Conservation (phyloP, 1,140 invertebrate species). For the Drosophila chauvacae region DNA sequence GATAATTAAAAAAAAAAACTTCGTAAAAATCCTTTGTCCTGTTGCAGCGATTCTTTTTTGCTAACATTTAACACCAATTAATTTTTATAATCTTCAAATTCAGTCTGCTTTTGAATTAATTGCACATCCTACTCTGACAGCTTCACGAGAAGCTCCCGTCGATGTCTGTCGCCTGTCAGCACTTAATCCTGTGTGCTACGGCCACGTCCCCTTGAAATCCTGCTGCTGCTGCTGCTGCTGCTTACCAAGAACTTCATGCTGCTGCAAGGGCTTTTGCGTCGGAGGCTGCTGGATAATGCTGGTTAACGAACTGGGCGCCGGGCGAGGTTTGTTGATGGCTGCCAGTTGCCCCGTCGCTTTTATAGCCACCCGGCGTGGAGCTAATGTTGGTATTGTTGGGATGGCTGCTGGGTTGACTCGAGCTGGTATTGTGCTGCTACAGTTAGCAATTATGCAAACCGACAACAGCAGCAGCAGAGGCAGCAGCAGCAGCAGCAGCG, state of each 20-base stretch:
- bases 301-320: constrained; percentile 31
- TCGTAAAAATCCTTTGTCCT: neutral
- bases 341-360: constrained; percentile 48
- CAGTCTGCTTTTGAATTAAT: neutral
- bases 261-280: constrained; percentile 1
- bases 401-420: constrained; percentile 8
- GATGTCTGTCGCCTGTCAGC: neutral
- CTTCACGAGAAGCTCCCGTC: neutral
- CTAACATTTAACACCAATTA: neutral
- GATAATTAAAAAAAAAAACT: neutral
- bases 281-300: constrained; percentile 24
- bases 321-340: constrained; percentile 61
- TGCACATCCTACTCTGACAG: neutral
- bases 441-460: constrained; percentile 77
- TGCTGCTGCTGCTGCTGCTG: neutral
- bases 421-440: constrained; percentile 68
- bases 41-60: too few relatives aligned
- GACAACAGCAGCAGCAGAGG: constrained; percentile 26
- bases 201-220: constrained; percentile 10
- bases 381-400: constrained; percentile 4
- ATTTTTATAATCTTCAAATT: too few relatives aligned
- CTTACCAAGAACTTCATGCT: constrained; percentile 75
- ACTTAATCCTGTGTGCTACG: constrained; percentile 18
- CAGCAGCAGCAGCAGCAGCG: constrained; percentile 38
- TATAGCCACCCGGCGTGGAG: constrained; percentile 49